phyloP scores from a whole-genome alignment of 1,140 invertebrate genomes.

The Aporrectodea caliginosa region DNA sequence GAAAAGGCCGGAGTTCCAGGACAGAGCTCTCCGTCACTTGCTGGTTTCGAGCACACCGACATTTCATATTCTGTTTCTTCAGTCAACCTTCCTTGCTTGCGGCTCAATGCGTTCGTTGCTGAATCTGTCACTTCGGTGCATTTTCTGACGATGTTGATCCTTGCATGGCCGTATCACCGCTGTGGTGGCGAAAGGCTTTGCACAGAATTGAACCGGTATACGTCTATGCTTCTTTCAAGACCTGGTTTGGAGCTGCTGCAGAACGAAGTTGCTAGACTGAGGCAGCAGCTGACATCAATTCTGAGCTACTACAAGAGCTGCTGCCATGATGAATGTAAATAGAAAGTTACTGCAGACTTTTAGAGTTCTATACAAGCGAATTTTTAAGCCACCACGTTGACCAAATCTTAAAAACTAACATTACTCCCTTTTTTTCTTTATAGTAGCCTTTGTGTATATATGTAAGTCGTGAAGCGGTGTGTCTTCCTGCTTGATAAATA shows the following conservation, averaged over 20 bases:
- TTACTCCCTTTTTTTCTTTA: too few relatives aligned
- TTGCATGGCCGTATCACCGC: conserved; percentile 20
- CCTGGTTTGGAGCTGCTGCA: conserved; percentile 3
- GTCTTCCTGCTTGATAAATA: too few relatives aligned
- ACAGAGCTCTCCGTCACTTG: neutral
- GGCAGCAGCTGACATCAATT: conserved; percentile 21
- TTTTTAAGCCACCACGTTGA: too few relatives aligned
- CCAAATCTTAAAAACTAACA: too few relatives aligned
- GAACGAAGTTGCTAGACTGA: conserved; percentile 10
- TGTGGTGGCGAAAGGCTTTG: neutral
- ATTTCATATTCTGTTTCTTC: neutral
- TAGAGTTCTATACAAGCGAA: too few relatives aligned
- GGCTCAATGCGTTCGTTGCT: neutral
- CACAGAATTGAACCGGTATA: conserved; percentile 3
- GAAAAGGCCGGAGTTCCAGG: neutral
- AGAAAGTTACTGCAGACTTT: neutral
- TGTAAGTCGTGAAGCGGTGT: too few relatives aligned
- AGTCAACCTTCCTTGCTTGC: neutral
- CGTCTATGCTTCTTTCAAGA: conserved; percentile 7
- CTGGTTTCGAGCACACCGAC: too few relatives aligned
- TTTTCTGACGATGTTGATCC: conserved; percentile 16
- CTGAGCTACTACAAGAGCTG: conserved; percentile 13
- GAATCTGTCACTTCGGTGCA: conserved; percentile 11
- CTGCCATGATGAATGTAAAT: neutral
- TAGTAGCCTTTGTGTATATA: too few relatives aligned